A percentile compares a stretch with the other conserved stretches of the same genome.
phyloP scores from a whole-genome alignment of 2,888 invertebrate species.

The Lymantria monacha region DNA sequence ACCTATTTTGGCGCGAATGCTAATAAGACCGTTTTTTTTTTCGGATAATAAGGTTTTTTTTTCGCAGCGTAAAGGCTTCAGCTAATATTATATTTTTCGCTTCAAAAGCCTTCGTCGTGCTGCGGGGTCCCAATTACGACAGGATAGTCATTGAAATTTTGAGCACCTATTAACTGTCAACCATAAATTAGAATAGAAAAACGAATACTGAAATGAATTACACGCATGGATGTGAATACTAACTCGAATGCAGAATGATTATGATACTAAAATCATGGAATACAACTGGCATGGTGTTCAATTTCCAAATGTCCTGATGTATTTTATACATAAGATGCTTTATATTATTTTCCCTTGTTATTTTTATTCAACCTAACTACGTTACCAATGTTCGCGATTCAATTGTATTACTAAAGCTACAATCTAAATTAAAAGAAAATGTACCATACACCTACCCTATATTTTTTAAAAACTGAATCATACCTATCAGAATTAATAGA shows the following conservation, averaged over 20 bases:
- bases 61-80: constrained; percentile 59
- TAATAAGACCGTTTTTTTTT: constrained; percentile 48
- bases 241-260: constrained; percentile 50
- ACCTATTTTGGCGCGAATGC: constrained; percentile 57
- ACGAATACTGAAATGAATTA: constrained; percentile 42
- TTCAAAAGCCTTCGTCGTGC: constrained; percentile 48
- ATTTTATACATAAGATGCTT: constrained; percentile 5
- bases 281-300: constrained; percentile 26
- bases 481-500: too few species aligned
- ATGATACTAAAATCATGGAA: constrained; percentile 29
- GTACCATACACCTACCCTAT: too few species aligned
- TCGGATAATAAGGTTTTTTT: constrained; percentile 49
- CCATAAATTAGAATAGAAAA: constrained; percentile 21
- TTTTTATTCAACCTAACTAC: constrained; percentile 20
- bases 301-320: constrained; percentile 18
- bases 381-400: constrained; percentile 41
- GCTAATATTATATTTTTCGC: constrained; percentile 59
- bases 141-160: constrained; percentile 57
- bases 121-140: constrained; percentile 54
- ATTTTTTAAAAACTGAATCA: too few species aligned
- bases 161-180: constrained; percentile 29
- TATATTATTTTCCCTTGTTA: constrained; percentile 21
- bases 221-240: constrained; percentile 65
- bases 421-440: background rate
- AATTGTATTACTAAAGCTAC: background rate